Evolutionary conservation across 2,888 invertebrate genomes (phyloP).

Genomic region (Anarsia innoxiella): DNA sequence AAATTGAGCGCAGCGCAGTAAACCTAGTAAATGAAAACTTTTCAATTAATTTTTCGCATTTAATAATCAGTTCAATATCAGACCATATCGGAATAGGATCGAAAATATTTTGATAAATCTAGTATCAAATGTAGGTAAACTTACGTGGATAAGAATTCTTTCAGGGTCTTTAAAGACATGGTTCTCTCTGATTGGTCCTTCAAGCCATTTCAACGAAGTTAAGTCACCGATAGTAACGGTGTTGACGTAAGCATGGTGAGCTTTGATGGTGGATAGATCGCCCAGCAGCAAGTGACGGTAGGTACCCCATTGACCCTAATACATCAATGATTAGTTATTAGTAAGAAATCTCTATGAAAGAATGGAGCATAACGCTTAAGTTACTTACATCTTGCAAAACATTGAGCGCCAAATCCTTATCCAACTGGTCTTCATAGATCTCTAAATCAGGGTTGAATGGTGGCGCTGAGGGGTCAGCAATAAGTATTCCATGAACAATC

Average conservation of each 20-base stretch:
- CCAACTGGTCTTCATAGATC: slow-evolving; percentile 79
- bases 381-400: slow-evolving; percentile 77
- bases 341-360: background rate
- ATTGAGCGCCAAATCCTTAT: slow-evolving; percentile 86
- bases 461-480: slow-evolving; percentile 78
- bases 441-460: slow-evolving; percentile 77
- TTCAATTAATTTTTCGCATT: background rate
- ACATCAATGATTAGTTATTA: background rate
- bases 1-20: slow-evolving; percentile 91
- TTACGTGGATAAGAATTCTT: slow-evolving; percentile 49
- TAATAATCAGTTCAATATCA: no score
- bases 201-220: slow-evolving; percentile 82
- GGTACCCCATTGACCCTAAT: slow-evolving; percentile 81
- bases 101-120: no score
- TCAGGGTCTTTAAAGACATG: slow-evolving; percentile 39
- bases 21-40: slow-evolving; percentile 66
- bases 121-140: no score
- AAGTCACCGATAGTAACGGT: slow-evolving; percentile 88
- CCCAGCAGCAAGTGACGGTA: slow-evolving; percentile 87
- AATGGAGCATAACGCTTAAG: background rate
- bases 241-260: slow-evolving; percentile 85
- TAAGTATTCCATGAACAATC: slow-evolving; percentile 76
- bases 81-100: no score
- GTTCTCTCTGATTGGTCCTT: slow-evolving; percentile 73
- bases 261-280: slow-evolving; percentile 53